phyloP scores from a whole-genome alignment of 53 echinoderm and acorn worm species.

The Astropecten irregularis region DNA sequence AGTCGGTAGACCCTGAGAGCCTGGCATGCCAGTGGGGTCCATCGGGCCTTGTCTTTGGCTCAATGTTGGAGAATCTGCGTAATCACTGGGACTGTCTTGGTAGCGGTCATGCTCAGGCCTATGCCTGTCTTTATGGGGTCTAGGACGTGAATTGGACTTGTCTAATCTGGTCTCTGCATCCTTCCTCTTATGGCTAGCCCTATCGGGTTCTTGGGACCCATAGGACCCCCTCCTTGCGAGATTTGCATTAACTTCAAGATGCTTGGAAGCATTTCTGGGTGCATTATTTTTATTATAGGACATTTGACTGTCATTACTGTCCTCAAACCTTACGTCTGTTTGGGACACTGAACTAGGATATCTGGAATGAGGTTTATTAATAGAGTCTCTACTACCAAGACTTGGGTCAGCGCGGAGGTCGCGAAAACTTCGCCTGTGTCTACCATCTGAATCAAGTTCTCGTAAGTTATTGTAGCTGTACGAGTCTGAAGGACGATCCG shows the following conservation, averaged over 20 bases:
- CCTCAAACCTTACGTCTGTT: slow-evolving; percentile 44
- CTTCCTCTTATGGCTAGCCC: slow-evolving; percentile 17
- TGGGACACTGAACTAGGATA: slow-evolving; percentile 25
- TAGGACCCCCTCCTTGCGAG: slow-evolving; percentile 38
- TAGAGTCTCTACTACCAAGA: slow-evolving; percentile 16
- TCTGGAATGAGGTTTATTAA: not conserved
- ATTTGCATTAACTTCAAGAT: slow-evolving; percentile 42
- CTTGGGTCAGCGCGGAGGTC: slow-evolving; percentile 20
- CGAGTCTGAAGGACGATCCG: slow-evolving; percentile 25
- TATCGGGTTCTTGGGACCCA: slow-evolving; percentile 25
- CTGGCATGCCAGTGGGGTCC: not conserved
- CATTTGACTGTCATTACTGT: not conserved
- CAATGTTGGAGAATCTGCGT: slow-evolving; percentile 11
- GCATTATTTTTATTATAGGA: not conserved
- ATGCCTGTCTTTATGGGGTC: slow-evolving; percentile 36
- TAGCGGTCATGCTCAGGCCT: slow-evolving; percentile 28
- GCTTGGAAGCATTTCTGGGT: slow-evolving; percentile 19
- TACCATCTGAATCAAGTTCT: slow-evolving; percentile 28
- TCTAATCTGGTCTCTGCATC: slow-evolving; percentile 27
- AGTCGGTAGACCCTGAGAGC: slow-evolving; percentile 3
- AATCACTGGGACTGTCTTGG: slow-evolving; percentile 27
- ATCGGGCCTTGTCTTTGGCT: slow-evolving; percentile 8
- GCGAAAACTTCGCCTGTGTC: slow-evolving; percentile 26
- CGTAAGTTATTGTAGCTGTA: slow-evolving; percentile 28
- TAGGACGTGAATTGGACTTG: slow-evolving; percentile 29